Evolutionary conservation across 2,797 vertebrate genomes (phyloP), one percentile per base, ranked within the genome.

Genomic region (Oreortyx pictus): DNA sequence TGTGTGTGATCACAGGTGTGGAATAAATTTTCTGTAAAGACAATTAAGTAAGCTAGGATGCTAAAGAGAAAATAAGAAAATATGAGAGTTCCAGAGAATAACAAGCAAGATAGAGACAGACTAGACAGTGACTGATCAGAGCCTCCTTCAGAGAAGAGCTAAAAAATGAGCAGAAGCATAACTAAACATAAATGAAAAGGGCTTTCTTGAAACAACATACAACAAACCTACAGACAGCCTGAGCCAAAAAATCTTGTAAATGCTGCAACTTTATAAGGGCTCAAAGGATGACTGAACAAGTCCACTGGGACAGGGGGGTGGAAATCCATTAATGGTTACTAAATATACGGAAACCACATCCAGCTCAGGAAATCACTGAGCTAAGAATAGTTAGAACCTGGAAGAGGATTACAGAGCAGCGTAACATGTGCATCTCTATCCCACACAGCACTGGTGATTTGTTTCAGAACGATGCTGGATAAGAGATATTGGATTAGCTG

Each of bases 321-420:
- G 68, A 90, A 82, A 60, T 67, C 89, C 93, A 95, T 92, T 95
- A 95, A 95, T 78, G 91, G 95, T 93, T 96, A 82, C 93, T 95
- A 96, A 96, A 95, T 95, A 94, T 95, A 95, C 79, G 14, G 94
- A 95, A 96, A 94, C 91, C 92, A 95, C 92, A 93, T 95, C 92
- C 92, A 94, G 76, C 94, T 94, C 95, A 96, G 95, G 95, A 95
- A 96, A 93, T 95, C 94, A 93, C 94, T 93, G 93, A 92, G 93
- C 95, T 94, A 95, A 95, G 90, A 96, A 95, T 95, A 96, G 94
- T 76, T 22, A 29, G 68, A 64, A 75, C 54, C 89, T 96, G 82
- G 89, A 92, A 89, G 87, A 95, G 84, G 91, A 94, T 95, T 94
- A 96, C 61, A 94, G 59, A 88, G 41, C 27, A 60, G 12, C 29